A percentile compares a stretch with the other conserved stretches of the same genome.
Conservation (phyloP, 1,140 invertebrate species). For the Trichogramma pretiosum region DNA sequence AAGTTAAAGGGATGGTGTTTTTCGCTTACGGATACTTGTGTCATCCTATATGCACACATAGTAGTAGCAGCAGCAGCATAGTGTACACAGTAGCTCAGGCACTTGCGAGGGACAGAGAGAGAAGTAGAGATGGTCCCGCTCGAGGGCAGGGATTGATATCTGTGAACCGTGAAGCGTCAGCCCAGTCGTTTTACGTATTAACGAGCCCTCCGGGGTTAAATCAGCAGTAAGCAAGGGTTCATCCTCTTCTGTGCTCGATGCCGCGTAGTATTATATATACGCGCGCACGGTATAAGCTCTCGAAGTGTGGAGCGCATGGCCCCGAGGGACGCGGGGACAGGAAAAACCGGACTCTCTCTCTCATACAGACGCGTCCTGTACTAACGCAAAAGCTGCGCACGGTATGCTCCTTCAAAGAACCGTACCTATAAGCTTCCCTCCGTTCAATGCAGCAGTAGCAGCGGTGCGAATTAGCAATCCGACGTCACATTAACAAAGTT, state of each 20-base stretch:
- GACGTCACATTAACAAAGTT: too few relatives aligned
- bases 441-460: too few relatives aligned
- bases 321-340: neutral
- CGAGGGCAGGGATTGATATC: conserved; percentile 7
- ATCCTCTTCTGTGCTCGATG: neutral
- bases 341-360: too few relatives aligned
- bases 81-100: neutral
- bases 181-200: conserved; percentile 9
- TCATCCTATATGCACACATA: neutral
- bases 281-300: neutral
- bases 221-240: neutral
- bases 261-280: too few relatives aligned
- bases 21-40: neutral
- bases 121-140: neutral
- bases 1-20: too few relatives aligned
- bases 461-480: too few relatives aligned
- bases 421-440: too few relatives aligned
- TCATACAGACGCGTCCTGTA: too few relatives aligned
- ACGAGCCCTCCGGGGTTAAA: conserved; percentile 6
- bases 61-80: neutral
- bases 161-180: conserved; percentile 4
- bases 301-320: neutral
- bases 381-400: too few relatives aligned
- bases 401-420: too few relatives aligned
- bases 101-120: neutral